These are phyloP conservation scores for Thera obeliscata DNA, from an alignment of 2,888 invertebrate species.

Conservation along the genomic window DNA sequence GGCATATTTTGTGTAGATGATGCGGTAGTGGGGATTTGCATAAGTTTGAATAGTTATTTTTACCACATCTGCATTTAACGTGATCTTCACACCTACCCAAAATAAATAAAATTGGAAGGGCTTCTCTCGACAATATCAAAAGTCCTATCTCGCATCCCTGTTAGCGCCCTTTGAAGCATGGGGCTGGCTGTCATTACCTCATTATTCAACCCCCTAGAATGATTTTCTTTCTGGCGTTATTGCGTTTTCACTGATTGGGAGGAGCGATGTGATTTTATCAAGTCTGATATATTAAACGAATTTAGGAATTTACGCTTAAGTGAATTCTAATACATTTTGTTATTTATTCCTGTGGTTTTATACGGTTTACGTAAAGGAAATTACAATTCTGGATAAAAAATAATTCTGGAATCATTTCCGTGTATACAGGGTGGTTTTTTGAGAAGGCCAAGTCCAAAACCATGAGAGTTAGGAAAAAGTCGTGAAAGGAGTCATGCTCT, in stretches of 20 bases:
- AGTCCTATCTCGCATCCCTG: conserved; percentile 31
- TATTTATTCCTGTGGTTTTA: not conserved
- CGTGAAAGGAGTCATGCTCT: too few species aligned
- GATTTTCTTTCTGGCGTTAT: conserved; percentile 8
- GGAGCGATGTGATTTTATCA: conserved; percentile 6
- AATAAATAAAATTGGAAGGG: conserved; percentile 34
- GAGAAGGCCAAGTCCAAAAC: too few species aligned
- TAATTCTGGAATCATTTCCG: too few species aligned
- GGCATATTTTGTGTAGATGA: too few species aligned
- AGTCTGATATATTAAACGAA: not conserved
- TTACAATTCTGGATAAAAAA: too few species aligned
- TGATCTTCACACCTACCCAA: conserved; percentile 4
- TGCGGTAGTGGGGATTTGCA: too few species aligned
- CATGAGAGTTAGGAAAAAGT: too few species aligned
- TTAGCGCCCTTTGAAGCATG: conserved; percentile 25
- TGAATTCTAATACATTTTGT: too few species aligned
- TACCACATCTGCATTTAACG: conserved; percentile 15
- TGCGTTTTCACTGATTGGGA: conserved; percentile 10
- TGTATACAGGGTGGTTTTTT: too few species aligned
- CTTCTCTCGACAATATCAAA: conserved; percentile 36
- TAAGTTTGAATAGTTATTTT: not conserved
- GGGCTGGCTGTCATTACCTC: conserved; percentile 24
- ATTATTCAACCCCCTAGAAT: conserved; percentile 22
- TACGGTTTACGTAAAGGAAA: too few species aligned
- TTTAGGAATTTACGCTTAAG: too few species aligned